Evolutionary conservation across 2,113 vertebrate species (phyloP).

Genomic region (Okapia johnstoni): DNA sequence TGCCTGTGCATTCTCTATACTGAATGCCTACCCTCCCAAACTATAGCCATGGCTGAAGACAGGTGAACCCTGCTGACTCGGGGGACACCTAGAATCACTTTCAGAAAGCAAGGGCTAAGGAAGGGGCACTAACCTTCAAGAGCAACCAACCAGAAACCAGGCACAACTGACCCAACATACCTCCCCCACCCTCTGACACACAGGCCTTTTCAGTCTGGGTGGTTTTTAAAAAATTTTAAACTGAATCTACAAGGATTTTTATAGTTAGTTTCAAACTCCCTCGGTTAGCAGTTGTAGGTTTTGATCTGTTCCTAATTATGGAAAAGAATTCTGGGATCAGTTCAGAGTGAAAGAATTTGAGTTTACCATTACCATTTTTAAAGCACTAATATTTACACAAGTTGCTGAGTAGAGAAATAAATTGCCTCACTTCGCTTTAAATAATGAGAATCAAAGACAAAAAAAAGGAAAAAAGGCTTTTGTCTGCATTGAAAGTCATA

Average conservation of each 20-base stretch:
- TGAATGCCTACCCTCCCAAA: background rate
- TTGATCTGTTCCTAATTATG: slow-evolving; percentile 45
- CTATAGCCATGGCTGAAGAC: background rate
- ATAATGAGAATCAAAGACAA: background rate
- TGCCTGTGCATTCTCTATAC: background rate
- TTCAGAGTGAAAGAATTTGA: background rate
- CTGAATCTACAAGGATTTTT: slow-evolving; percentile 58
- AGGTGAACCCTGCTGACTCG: background rate
- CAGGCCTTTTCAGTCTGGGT: slow-evolving; percentile 7
- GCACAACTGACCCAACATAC: background rate
- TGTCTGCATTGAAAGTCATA: background rate
- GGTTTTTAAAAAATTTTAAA: background rate
- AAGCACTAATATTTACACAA: slow-evolving; percentile 25
- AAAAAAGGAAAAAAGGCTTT: background rate
- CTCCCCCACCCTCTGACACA: background rate
- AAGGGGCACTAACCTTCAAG: background rate
- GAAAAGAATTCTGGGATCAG: slow-evolving; percentile 17
- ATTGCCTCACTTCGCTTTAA: slow-evolving; percentile 49
- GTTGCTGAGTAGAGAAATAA: slow-evolving; percentile 2
- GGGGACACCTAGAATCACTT: background rate
- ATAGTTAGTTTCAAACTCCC: slow-evolving; percentile 40
- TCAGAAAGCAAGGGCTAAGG: background rate
- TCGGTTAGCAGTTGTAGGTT: background rate
- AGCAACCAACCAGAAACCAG: background rate
- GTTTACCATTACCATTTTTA: slow-evolving; percentile 35